A percentile compares a stretch with the other conserved stretches of the same genome.
These are phyloP conservation scores for Lacerta agilis DNA, from an alignment of 2,797 vertebrate genomes.

Conservation along the genomic window DNA sequence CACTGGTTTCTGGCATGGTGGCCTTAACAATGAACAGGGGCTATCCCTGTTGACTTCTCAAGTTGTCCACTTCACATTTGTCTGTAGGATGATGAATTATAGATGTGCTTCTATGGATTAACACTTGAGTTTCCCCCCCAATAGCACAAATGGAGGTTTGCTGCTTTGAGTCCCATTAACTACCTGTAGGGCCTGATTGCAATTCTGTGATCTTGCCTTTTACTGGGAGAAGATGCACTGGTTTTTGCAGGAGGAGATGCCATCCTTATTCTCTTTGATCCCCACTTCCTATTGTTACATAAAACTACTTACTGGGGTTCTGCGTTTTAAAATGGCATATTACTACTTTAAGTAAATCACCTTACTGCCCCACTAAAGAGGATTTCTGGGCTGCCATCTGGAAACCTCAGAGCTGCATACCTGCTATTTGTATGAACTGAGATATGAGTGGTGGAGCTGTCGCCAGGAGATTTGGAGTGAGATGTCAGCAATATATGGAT, in stretches of 20 bases:
- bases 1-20: neutral
- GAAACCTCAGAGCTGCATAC: neutral
- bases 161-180: neutral
- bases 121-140: neutral
- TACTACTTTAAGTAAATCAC: neutral
- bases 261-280: no score
- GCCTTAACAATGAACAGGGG: conserved; percentile 17
- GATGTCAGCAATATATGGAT: no score
- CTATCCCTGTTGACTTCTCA: conserved; percentile 22
- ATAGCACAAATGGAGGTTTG: neutral
- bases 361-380: neutral
- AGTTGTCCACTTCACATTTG: conserved; percentile 12
- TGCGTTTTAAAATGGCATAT: neutral
- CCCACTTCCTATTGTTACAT: neutral
- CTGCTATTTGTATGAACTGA: no score
- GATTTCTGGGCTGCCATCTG: neutral
- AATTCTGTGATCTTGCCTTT: neutral
- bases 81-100: conserved; percentile 37
- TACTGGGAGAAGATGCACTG: neutral
- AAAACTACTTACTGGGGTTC: neutral
- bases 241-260: neutral
- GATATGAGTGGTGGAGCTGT: no score
- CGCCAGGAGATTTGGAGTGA: no score
- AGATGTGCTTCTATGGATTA: conserved; percentile 29
- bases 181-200: neutral